A percentile compares a stretch with the other conserved stretches of the same genome.
Evolutionary conservation across 1,140 invertebrate species (phyloP).

Genomic region (Onthophagus taurus): DNA sequence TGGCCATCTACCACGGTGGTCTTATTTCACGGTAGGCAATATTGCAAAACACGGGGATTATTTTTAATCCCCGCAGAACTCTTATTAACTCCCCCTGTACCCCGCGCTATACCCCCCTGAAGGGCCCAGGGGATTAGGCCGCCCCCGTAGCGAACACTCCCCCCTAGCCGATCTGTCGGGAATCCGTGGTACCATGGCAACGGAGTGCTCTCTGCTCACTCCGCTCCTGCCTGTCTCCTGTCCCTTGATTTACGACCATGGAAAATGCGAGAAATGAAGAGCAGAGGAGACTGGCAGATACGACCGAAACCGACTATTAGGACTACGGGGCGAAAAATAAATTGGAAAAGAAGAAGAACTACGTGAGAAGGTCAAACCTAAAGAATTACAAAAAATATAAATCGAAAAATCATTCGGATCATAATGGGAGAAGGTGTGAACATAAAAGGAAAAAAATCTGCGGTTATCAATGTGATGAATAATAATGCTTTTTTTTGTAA

Average conservation of each 20-base stretch:
- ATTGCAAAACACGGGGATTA: conserved; percentile 40
- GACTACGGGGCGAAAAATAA: too few species aligned
- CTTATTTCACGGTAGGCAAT: conserved; percentile 22
- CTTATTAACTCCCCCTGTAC: conserved; percentile 38
- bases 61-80: conserved; percentile 39
- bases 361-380: too few species aligned
- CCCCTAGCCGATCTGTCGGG: conserved; percentile 33
- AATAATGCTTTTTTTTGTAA: too few species aligned
- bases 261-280: conserved; percentile 42
- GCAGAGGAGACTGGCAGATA: conserved; percentile 36
- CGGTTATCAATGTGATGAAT: too few species aligned
- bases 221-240: conserved; percentile 40
- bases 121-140: conserved; percentile 31
- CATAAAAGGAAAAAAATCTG: too few species aligned
- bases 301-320: too few species aligned
- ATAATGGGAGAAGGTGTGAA: too few species aligned
- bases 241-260: conserved; percentile 41
- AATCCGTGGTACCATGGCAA: conserved; percentile 38
- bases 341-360: too few species aligned
- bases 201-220: conserved; percentile 35
- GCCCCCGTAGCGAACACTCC: conserved; percentile 13
- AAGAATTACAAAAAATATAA: too few species aligned
- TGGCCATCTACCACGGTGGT: too few species aligned
- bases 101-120: conserved; percentile 38
- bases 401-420: too few species aligned